phyloP scores from a whole-genome alignment of 92 coral and sea anemone species.

The Phenganax marumi region DNA sequence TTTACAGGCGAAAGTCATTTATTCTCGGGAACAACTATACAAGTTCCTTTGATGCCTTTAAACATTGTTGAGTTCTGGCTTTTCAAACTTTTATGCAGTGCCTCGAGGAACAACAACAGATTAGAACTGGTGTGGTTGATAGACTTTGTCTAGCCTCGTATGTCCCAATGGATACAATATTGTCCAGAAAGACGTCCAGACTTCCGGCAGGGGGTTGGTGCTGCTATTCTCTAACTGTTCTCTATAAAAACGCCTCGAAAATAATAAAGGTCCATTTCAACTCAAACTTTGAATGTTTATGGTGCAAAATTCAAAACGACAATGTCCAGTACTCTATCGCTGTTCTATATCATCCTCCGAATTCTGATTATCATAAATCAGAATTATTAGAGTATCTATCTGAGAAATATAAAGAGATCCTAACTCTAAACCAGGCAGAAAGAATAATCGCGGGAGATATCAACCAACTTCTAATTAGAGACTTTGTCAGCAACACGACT shows the following conservation, averaged over 20 bases:
- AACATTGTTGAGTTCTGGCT: no score
- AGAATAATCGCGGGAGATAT: constrained; percentile 58
- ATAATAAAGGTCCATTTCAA: constrained; percentile 2
- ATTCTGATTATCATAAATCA: constrained; percentile 45
- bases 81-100: no score
- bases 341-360: constrained; percentile 56
- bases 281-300: constrained; percentile 31
- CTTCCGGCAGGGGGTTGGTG: constrained; percentile 32
- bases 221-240: constrained; percentile 37
- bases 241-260: constrained; percentile 37
- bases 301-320: constrained; percentile 37
- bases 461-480: constrained; percentile 54
- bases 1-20: no score
- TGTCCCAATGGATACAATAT: constrained; percentile 47
- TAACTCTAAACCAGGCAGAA: constrained; percentile 52
- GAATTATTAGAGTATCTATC: constrained; percentile 51
- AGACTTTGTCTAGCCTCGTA: constrained; percentile 24
- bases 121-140: no score
- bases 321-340: constrained; percentile 58
- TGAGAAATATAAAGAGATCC: constrained; percentile 54
- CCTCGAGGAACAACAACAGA: no score
- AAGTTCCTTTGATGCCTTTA: no score
- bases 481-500: constrained; percentile 59
- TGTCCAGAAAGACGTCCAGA: constrained; percentile 27
- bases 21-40: no score